Evolutionary conservation across 1,140 invertebrate species (phyloP).

Genomic region (Acromyrmex heyeri): DNA sequence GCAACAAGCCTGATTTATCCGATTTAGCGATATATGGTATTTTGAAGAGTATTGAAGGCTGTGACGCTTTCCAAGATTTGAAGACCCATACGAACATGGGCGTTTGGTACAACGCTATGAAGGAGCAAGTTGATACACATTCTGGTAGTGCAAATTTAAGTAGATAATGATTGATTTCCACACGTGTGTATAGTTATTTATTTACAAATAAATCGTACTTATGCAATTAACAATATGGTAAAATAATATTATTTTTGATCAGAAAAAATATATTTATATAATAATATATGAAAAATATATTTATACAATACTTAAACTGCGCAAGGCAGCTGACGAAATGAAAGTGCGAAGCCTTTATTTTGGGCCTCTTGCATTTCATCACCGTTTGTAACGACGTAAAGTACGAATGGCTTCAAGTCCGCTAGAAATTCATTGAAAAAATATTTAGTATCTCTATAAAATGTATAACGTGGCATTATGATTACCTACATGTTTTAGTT

Average conservation of each 20-base stretch:
- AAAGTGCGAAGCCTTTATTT: conserved; percentile 91
- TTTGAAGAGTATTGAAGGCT: conserved; percentile 98
- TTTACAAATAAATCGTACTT: conserved; percentile 36
- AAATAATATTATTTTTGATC: neutral
- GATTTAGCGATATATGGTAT: conserved; percentile 98
- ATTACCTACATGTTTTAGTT: conserved; percentile 89
- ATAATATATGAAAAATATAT: neutral
- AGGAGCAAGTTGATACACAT: conserved; percentile 86
- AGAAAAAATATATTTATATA: neutral
- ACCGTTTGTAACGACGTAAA: conserved; percentile 90
- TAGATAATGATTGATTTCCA: conserved; percentile 47
- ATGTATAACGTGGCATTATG: neutral
- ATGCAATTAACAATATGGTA: neutral
- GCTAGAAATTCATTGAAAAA: conserved; percentile 82
- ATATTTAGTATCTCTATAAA: neutral
- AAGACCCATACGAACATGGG: conserved; percentile 91
- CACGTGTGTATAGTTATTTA: conserved; percentile 19
- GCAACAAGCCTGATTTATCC: conserved; percentile 95
- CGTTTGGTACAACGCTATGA: conserved; percentile 87
- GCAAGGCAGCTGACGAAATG: conserved; percentile 90
- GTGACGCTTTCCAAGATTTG: conserved; percentile 95
- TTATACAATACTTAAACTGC: conserved; percentile 62
- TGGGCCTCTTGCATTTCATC: conserved; percentile 88
- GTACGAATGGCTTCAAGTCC: conserved; percentile 90
- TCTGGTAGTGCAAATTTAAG: conserved; percentile 81